Evolutionary conservation across 2,888 invertebrate species (phyloP), one percentile per base, ranked within the genome.

Genomic region (Teleiodes luculella): DNA sequence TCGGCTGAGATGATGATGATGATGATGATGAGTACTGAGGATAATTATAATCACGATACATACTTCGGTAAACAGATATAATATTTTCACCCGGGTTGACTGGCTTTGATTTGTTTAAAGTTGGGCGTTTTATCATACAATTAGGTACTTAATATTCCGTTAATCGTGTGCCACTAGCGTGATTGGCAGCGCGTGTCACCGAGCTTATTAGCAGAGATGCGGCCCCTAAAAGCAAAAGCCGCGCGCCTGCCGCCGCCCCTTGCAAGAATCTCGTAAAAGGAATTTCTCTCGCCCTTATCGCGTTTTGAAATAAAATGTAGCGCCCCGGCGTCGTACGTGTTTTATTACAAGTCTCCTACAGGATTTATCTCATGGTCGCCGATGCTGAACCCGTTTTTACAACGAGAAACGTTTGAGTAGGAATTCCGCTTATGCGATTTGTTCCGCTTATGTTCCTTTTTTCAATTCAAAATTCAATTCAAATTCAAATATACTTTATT

Each of bases 231-330:
- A 36, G 20, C 35, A 8, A 28, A 41, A 6, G 37, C 37, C 0
- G 11, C 39, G 11, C 39, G 49, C 45, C 28, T 24, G 18, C 20
- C 35, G 20, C 49, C 31, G 48, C 35, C 48, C 75, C 73, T 74
- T 75, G 79, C 76, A 66, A 76, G 82, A 80, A 82, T 81, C 83
- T 82, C 84, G 87, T 87, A 85, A 86, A 88, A 84, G 82, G 83
- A 87, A 86, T 86, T 85, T 86, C 86, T 83, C 80, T 80, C 80
- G 80, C 83, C 82, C 87, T 87, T 88, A 89, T 88, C 87, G 86
- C 86, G 83, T 86, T 83, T 82, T 78, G 84, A 87, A 89, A 89
- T 89, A 88, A 88, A 87, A 88, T 86, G 87, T 86, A 85, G 81
- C 84, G 80, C 76, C 70, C 71, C 61, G 76, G 76, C 81, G 70